Percentiles rank a stretch among this genome's conserved stretches.
phyloP scores from a whole-genome alignment of 2,888 invertebrate genomes.

The Cheilosia vulpina region DNA sequence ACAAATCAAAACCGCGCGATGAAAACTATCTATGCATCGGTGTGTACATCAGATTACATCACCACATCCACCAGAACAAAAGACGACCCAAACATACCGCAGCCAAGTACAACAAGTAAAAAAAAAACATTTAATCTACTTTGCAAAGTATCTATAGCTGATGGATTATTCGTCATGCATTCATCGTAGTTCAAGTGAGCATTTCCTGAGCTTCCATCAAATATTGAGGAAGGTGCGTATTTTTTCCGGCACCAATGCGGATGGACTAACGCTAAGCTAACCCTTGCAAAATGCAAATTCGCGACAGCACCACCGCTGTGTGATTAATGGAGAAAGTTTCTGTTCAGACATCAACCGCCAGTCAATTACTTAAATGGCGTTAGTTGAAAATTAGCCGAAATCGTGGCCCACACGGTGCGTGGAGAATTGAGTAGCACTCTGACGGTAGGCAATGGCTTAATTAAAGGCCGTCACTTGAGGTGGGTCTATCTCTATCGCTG shows the following conservation, averaged over 20 bases:
- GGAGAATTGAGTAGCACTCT: background rate
- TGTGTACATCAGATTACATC: conserved; percentile 36
- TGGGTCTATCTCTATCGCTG: conserved; percentile 1
- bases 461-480: conserved; percentile 24
- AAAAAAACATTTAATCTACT: background rate
- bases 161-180: conserved; percentile 17
- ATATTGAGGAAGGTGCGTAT: conserved; percentile 8
- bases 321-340: conserved; percentile 48
- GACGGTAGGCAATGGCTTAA: conserved; percentile 22
- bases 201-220: background rate
- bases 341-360: conserved; percentile 1
- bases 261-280: conserved; percentile 28
- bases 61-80: conserved; percentile 32
- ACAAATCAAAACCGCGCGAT: conserved; percentile 30
- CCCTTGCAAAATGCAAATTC: conserved; percentile 51
- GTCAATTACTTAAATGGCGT: conserved; percentile 21
- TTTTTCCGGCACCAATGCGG: conserved; percentile 35
- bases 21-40: conserved; percentile 34
- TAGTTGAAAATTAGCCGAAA: conserved; percentile 9
- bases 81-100: background rate
- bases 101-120: background rate
- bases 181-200: conserved; percentile 11
- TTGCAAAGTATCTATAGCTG: conserved; percentile 4
- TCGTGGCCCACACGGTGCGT: conserved; percentile 14
- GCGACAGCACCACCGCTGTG: conserved; percentile 6